Evolutionary conservation across 2,888 invertebrate genomes (phyloP), one percentile per base, ranked within the genome.

Genomic region (Crepidodera aurea): DNA sequence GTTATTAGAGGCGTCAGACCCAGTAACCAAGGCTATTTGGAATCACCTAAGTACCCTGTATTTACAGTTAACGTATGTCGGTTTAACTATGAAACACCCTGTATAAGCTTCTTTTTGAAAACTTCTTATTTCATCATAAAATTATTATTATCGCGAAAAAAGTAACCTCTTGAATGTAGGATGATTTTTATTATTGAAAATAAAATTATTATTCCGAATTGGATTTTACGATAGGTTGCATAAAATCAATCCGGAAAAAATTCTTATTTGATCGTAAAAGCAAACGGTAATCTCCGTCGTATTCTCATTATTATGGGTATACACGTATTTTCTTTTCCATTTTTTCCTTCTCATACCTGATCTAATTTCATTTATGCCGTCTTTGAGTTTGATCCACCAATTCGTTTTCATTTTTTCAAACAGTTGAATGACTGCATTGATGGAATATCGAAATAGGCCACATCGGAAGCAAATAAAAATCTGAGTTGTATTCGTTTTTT

Each of bases 221-320:
- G 32, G n/a, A 42, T 18, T 55, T 44, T 19, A 55, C 15, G 42
- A 16, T 1, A 15, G 37, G 18, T 29, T 15, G 13, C 16, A 44
- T 12, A 48, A 48, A 48, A 27, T 48, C 27, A 48, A 27, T 27
- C 27, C 27, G 4, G 12, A 48, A 48, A 48, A 48, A 44, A 55
- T 44, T 39, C 4, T 13, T 18, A 18, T 39, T 55, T 44, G 18
- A 42, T 55, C 44, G 15, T 55, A 55, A 55, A 55, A 55, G 15
- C 42, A 55, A 42, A 55, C n/a, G 44, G 44, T 55, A 55, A 55
- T 32, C 42, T 55, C 18, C 29, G 48, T 12, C 5, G 27, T 48
- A 29, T 27, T 48, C 44, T 55, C 44, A 55, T 55, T 44, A 55
- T 55, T 55, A 55, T 55, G 54, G 54, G 5, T 44, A 42, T 44